Conservation (phyloP, 2,797 vertebrate genomes). For the Pseudocheirus occidentalis region DNA sequence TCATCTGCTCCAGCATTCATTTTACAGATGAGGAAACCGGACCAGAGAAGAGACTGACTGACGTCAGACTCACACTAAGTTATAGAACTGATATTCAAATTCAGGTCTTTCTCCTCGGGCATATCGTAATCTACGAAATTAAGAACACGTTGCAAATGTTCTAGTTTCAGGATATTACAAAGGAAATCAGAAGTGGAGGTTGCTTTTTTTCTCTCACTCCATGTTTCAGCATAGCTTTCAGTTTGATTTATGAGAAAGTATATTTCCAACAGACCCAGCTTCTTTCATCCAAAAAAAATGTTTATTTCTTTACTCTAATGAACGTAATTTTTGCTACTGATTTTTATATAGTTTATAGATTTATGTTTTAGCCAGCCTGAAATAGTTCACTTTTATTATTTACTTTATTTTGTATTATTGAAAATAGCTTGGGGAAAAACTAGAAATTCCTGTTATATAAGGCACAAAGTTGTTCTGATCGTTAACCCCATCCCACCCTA, state of each 20-base stretch:
- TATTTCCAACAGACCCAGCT: background rate
- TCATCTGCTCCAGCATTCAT: background rate
- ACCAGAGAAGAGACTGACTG: no score
- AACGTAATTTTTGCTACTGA: slow-evolving; percentile 34
- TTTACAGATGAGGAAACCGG: no score
- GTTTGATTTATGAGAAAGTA: slow-evolving; percentile 41
- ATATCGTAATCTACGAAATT: slow-evolving; percentile 42
- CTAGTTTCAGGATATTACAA: slow-evolving; percentile 34
- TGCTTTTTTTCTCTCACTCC: background rate
- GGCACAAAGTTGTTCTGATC: background rate
- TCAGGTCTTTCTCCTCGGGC: background rate
- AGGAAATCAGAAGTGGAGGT: background rate
- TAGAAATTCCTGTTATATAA: background rate
- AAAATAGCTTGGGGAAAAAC: background rate
- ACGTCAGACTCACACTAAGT: background rate
- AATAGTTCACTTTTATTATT: background rate
- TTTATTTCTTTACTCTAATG: slow-evolving; percentile 57
- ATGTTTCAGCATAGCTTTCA: background rate
- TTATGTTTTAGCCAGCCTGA: background rate
- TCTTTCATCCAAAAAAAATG: slow-evolving; percentile 39
- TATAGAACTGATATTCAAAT: background rate
- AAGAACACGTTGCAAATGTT: slow-evolving; percentile 54
- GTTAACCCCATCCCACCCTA: background rate
- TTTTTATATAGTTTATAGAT: slow-evolving; percentile 8
- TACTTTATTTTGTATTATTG: background rate